A percentile compares a stretch with the other conserved stretches of the same genome.
Conservation (phyloP, 2,113 vertebrate species). For the Scartelaos histophorus region DNA sequence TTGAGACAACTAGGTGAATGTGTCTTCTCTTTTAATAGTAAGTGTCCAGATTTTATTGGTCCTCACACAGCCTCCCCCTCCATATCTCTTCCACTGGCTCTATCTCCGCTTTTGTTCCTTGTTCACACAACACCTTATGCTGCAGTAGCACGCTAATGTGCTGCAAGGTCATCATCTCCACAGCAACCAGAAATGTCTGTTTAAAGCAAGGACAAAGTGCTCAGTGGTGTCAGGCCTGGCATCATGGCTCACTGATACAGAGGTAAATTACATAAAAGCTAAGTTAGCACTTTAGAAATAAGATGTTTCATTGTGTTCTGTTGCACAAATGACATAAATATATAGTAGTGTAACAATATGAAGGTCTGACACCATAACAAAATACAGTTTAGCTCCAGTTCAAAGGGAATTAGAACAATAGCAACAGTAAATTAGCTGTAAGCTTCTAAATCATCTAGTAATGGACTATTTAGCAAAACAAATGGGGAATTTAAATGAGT, state of each 20-base stretch:
- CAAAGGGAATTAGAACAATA: background rate
- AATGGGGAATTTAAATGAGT: background rate
- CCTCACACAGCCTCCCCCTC: constrained; percentile 27
- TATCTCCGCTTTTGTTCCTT: constrained; percentile 33
- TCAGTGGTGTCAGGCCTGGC: constrained; percentile 43
- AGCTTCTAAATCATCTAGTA: background rate
- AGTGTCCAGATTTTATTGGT: constrained; percentile 53
- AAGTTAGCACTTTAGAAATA: background rate
- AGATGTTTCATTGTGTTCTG: background rate
- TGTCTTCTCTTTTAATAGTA: constrained; percentile 61
- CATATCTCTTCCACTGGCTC: constrained; percentile 18
- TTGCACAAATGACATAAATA: background rate
- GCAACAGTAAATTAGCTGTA: background rate
- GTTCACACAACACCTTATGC: constrained; percentile 59
- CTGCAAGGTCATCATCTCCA: constrained; percentile 63
- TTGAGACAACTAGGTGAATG: constrained; percentile 56
- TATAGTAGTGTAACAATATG: background rate
- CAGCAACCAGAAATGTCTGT: constrained; percentile 43
- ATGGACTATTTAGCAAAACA: background rate
- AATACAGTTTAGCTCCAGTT: background rate
- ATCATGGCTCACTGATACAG: constrained; percentile 4
- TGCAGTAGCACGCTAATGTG: constrained; percentile 57
- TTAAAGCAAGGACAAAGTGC: constrained; percentile 45
- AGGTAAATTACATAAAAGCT: constrained; percentile 12
- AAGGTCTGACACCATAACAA: background rate